Evolutionary conservation across 1,140 invertebrate genomes (phyloP).

Genomic region (Ceratosolen fusciceps): DNA sequence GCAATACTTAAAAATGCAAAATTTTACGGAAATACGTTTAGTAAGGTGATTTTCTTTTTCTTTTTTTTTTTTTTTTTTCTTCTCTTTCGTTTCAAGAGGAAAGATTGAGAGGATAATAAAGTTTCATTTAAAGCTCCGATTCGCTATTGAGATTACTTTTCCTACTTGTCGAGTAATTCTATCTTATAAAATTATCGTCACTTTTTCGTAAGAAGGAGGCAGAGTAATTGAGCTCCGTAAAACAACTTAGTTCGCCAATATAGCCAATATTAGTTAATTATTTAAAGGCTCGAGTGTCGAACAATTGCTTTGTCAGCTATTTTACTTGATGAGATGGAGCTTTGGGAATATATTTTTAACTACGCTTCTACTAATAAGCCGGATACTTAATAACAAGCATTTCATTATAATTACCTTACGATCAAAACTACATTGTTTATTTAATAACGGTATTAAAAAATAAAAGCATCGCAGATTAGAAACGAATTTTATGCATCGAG

Average conservation of each 20-base stretch:
- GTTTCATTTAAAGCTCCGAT: not conserved
- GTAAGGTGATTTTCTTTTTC: not conserved
- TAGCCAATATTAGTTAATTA: not conserved
- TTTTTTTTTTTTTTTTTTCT: too few relatives aligned
- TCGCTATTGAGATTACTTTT: slow-evolving; percentile 4
- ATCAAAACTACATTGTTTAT: too few relatives aligned
- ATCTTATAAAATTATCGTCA: not conserved
- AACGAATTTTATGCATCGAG: too few relatives aligned
- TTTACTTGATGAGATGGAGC: not conserved
- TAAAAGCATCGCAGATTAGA: too few relatives aligned
- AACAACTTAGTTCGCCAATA: not conserved
- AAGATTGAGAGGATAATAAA: not conserved
- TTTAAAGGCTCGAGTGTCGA: not conserved
- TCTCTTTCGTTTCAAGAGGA: too few relatives aligned
- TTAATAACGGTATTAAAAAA: too few relatives aligned
- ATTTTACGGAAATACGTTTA: not conserved
- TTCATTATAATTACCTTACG: too few relatives aligned
- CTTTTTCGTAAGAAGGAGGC: not conserved
- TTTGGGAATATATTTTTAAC: not conserved
- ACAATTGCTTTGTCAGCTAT: not conserved
- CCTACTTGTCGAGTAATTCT: not conserved
- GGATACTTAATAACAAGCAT: too few relatives aligned
- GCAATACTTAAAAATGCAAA: too few relatives aligned
- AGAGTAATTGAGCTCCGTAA: not conserved
- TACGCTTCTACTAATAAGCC: too few relatives aligned